Evolutionary conservation across 2,888 invertebrate species (phyloP), one percentile per base, ranked within the genome.

Genomic region (Pollenia amentaria): DNA sequence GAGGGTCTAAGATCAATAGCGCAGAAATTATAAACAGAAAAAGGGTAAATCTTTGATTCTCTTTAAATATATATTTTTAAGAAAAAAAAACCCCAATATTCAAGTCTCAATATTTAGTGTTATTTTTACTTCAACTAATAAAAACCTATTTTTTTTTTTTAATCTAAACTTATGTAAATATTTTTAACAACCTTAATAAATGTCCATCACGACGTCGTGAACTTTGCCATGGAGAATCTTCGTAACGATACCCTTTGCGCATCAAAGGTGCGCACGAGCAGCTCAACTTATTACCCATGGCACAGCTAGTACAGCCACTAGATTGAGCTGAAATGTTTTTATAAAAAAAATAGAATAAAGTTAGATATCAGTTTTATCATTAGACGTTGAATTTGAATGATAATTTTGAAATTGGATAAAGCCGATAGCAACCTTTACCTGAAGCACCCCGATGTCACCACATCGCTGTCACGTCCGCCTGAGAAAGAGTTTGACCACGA

Each of bases 211-310:
- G 95, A 90, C 97, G 95, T 90, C 97, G 95, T 88, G 97, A 96
- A 93, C 97, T 96, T 94, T 98, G 97, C 97, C 98, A 98, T 93
- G 98, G 98, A 93, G 98, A 97, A 94, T 98, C 98, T 94, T 97
- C 98, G 94, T 98, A 98, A 93, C 98, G 97, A 95, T 98, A 98
- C 67, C 87, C 97, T 95, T 98, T 98, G 95, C 98, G 97, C 94
- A 98, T 97, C 93, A 99, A 95, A 92, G 99, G 98, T 92, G 98
- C 98, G 95, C 99, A 99, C 92, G 98, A 98, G 95, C 98, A 98
- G 94, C 97, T 98, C 93, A 99, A 95, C 95, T 99, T 99, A 95
- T 99, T 99, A 94, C 99, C 99, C 99, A 99, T 98, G 93, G 95
- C 94, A 93, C 94, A 95, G 94, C 95, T 93, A 89, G 93, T 91